Evolutionary conservation across 1,140 invertebrate genomes (phyloP).

Genomic region (Apis cerana): DNA sequence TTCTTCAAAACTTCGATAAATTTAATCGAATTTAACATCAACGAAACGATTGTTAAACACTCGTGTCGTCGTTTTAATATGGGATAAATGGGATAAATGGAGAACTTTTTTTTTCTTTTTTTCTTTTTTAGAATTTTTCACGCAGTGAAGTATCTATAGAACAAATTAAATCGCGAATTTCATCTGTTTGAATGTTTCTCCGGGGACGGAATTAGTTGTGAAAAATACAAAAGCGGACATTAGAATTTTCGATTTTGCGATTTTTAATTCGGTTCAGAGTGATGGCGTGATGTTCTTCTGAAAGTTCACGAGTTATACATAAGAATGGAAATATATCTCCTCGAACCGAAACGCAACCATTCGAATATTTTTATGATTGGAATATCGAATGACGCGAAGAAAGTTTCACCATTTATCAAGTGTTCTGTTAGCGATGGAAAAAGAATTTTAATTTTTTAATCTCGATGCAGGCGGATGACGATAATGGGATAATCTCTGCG

Average conservation of each 20-base stretch:
- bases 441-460: neutral
- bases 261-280: neutral
- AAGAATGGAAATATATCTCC: too few species aligned
- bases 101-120: neutral
- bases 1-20: slow-evolving; percentile 16
- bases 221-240: slow-evolving; percentile 26
- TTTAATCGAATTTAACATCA: neutral
- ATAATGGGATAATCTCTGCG: slow-evolving; percentile 3
- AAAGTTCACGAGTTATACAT: too few species aligned
- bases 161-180: slow-evolving; percentile 5
- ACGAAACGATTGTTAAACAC: neutral
- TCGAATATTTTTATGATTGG: too few species aligned
- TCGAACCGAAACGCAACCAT: neutral
- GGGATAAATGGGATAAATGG: neutral
- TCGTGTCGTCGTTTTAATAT: neutral
- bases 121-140: neutral
- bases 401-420: too few species aligned
- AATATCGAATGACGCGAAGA: neutral
- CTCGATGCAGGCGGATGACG: neutral
- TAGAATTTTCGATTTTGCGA: slow-evolving; percentile 25
- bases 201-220: slow-evolving; percentile 46
- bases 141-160: neutral
- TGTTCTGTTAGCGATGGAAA: neutral
- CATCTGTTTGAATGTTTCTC: slow-evolving; percentile 16
- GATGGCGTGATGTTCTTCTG: too few species aligned